Evolutionary conservation across 2,113 vertebrate genomes (phyloP).

Genomic region (Notarius quadriscutis): DNA sequence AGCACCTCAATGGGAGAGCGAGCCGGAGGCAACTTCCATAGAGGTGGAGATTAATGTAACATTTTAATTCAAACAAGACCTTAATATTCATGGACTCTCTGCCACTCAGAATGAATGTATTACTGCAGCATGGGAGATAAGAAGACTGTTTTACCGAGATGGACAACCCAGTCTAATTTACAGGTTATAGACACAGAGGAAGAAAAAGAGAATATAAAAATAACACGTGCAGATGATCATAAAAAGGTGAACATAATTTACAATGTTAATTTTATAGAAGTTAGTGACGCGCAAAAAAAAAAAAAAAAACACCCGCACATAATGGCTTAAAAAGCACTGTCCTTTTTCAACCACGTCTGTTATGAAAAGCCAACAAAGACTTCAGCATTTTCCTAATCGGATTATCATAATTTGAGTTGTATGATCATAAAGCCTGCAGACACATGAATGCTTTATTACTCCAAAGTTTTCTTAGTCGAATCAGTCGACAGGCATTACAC

Average conservation of each 20-base stretch:
- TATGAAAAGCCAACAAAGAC: background rate
- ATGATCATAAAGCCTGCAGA: background rate
- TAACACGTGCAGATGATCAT: background rate
- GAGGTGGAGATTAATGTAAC: constrained; percentile 14
- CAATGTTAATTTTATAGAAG: background rate
- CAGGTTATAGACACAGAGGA: background rate
- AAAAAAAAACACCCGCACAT: background rate
- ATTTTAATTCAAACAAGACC: constrained; percentile 44
- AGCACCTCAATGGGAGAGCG: constrained; percentile 17
- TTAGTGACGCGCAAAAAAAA: background rate
- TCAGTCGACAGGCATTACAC: background rate
- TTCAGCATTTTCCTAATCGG: background rate
- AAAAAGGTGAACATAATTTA: background rate
- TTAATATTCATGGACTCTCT: constrained; percentile 39
- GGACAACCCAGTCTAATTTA: background rate
- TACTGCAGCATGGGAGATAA: constrained; percentile 16
- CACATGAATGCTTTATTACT: background rate
- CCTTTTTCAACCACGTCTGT: background rate
- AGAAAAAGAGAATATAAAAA: background rate
- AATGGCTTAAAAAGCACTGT: background rate
- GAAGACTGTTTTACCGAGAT: background rate
- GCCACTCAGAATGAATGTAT: constrained; percentile 7
- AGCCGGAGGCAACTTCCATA: constrained; percentile 27
- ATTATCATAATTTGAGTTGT: background rate
- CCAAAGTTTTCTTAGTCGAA: background rate